These are phyloP conservation scores for Heteractis magnifica DNA, from an alignment of 92 coral and sea anemone genomes.

Conservation along the genomic window DNA sequence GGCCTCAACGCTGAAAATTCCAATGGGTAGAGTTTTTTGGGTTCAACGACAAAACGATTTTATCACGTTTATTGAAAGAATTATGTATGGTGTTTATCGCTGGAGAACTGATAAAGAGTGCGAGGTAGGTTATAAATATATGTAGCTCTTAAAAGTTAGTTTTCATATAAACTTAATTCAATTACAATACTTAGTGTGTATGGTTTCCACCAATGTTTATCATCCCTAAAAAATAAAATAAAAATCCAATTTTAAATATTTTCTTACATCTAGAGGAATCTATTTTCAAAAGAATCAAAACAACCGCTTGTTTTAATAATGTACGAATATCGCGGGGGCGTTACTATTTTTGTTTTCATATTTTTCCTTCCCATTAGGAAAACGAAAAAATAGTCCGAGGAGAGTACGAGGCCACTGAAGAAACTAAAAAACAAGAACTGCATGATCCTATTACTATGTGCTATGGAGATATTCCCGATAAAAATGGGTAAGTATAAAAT, in stretches of 20 bases:
- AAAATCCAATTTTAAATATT: too few relatives aligned
- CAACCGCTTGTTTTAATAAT: background rate
- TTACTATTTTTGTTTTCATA: background rate
- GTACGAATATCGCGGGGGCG: background rate
- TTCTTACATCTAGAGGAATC: too few relatives aligned
- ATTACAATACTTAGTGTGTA: too few relatives aligned
- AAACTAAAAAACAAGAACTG: constrained; percentile 44
- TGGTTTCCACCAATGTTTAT: too few relatives aligned
- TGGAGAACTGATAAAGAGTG: constrained; percentile 67
- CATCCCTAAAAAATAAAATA: too few relatives aligned
- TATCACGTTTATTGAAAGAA: constrained; percentile 34
- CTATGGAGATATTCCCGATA: constrained; percentile 78
- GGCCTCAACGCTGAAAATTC: constrained; percentile 55
- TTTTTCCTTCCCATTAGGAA: constrained; percentile 28
- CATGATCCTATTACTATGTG: constrained; percentile 72
- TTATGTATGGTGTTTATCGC: constrained; percentile 63
- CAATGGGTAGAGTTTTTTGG: constrained; percentile 54
- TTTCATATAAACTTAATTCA: background rate
- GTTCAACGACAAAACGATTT: constrained; percentile 39
- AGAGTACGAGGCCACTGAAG: constrained; percentile 29
- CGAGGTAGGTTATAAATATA: constrained; percentile 40
- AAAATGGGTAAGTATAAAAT: constrained; percentile 66
- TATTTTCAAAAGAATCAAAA: background rate
- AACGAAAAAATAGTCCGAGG: constrained; percentile 70
- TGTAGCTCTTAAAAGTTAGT: background rate